phyloP scores from a whole-genome alignment of 2,797 vertebrate genomes.

The Coccyzus lansbergi region DNA sequence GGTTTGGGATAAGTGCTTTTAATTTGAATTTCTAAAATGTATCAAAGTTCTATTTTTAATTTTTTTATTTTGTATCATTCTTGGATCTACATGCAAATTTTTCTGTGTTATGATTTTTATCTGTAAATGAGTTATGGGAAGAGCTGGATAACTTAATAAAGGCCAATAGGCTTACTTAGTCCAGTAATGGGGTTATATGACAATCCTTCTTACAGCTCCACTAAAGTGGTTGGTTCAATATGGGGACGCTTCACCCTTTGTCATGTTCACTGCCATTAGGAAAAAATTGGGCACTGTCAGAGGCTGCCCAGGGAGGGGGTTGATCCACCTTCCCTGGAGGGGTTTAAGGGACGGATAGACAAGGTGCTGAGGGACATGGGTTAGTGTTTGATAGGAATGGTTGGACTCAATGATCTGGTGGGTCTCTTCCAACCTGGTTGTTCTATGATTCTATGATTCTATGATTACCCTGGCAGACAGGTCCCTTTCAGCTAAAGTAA shows the following conservation, averaged over 20 bases:
- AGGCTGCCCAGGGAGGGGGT: too few relatives aligned
- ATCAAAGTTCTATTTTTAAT: background rate
- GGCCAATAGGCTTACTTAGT: background rate
- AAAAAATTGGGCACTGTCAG: too few relatives aligned
- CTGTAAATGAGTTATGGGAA: background rate
- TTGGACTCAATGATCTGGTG: too few relatives aligned
- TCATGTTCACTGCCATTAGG: background rate
- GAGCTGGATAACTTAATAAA: background rate
- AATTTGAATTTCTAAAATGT: background rate
- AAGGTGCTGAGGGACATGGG: too few relatives aligned
- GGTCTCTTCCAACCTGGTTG: too few relatives aligned
- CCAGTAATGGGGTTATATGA: rapidly evolving
- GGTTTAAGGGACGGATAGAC: too few relatives aligned
- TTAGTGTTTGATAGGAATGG: too few relatives aligned
- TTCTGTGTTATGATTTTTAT: background rate
- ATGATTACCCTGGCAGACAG: background rate
- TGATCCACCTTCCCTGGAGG: too few relatives aligned
- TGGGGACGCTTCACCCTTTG: background rate
- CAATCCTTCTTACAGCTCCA: background rate
- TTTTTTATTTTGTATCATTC: background rate
- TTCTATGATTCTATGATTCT: too few relatives aligned
- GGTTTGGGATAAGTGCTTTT: background rate
- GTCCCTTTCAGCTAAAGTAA: background rate
- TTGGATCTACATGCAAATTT: background rate
- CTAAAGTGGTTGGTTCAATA: background rate